Evolutionary conservation across 92 coral and sea anemone species (phyloP).

Genomic region (Parazoanthus swiftii): DNA sequence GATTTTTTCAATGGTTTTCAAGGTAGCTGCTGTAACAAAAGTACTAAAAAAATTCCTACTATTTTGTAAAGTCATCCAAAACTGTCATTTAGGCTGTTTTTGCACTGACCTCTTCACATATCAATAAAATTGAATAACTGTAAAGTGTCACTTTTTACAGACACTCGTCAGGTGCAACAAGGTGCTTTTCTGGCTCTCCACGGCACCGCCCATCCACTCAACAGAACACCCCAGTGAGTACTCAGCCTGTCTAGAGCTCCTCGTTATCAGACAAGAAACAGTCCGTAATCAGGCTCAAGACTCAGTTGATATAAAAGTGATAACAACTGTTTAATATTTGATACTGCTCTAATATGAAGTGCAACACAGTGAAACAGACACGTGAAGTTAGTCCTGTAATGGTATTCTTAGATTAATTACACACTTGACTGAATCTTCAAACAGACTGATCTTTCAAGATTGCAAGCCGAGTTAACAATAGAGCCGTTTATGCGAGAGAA

Average conservation of each 20-base stretch:
- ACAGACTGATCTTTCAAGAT: no score
- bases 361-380: no score
- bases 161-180: conserved; percentile 97
- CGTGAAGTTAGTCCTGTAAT: no score
- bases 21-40: no score
- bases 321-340: neutral
- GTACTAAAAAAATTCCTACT: no score
- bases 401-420: no score
- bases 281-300: neutral
- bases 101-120: neutral
- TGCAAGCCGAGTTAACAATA: no score
- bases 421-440: no score
- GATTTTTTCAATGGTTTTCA: no score
- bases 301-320: neutral
- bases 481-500: no score
- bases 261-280: conserved; percentile 5
- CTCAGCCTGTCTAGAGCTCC: conserved; percentile 7
- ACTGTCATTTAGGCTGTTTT: no score
- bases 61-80: no score
- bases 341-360: neutral
- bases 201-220: conserved; percentile 45
- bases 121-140: neutral
- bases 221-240: conserved; percentile 47
- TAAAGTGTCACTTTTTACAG: conserved; percentile 35
- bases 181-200: conserved; percentile 89